Conservation (phyloP, 2,797 vertebrate species). For the Muscicapa comitata region DNA sequence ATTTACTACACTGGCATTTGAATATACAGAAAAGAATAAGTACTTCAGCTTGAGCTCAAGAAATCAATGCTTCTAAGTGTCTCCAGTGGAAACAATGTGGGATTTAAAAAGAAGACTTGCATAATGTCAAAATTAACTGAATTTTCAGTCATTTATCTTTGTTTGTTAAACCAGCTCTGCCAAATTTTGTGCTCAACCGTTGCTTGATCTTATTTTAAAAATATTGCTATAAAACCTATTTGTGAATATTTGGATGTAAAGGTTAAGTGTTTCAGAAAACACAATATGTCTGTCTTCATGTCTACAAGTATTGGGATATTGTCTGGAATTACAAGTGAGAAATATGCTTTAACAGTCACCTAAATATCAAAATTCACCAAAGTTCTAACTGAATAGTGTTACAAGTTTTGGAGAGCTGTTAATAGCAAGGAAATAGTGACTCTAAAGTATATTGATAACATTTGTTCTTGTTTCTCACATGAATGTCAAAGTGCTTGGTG, state of each 20-base stretch:
- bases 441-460: not conserved
- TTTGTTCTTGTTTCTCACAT: conserved; percentile 2
- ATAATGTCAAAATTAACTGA: not conserved
- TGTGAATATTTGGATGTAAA: not conserved
- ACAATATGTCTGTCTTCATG: not conserved
- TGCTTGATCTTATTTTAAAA: not conserved
- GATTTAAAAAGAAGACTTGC: not conserved
- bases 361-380: not conserved
- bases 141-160: not conserved
- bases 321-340: not conserved
- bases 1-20: not conserved
- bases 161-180: not conserved
- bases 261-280: not conserved
- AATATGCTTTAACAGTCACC: not conserved
- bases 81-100: not conserved
- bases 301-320: not conserved
- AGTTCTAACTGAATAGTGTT: not conserved
- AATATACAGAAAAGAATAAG: not conserved
- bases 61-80: not conserved
- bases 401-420: not conserved
- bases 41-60: not conserved
- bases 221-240: not conserved
- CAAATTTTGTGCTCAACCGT: not conserved
- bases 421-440: not conserved
- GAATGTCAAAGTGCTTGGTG: not conserved